Evolutionary conservation across 1,140 invertebrate species (phyloP), one percentile per base, ranked within the genome.

Genomic region (Polypedilum pembai): DNA sequence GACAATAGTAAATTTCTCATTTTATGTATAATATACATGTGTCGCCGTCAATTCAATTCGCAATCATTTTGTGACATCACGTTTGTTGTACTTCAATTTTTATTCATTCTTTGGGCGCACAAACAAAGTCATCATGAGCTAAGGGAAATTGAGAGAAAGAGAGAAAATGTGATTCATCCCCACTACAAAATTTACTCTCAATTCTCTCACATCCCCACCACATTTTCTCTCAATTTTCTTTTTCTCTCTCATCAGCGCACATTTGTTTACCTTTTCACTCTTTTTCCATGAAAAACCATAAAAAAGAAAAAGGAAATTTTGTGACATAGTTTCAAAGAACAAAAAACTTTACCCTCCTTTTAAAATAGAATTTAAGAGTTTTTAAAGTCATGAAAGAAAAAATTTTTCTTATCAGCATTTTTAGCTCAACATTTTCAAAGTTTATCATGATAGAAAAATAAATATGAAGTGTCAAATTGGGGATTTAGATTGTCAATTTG

Each of bases 1-100:
- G 45, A 56, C 45, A 56, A 56, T 56, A 56, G 45, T 56, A 56
- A 56, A 56, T 56, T 56, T 56, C 45, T 56, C 45, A 56, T 56
- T 56, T 56, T 56, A 56, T 56, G 45, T 56, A 56, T 56, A n/a
- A 56, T 56, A 12, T 56, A 56, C 45, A 56, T 56, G 45, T 56
- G 45, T 56, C 45, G 45, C 45, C 45, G 45, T 56, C 45, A 56
- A 56, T 56, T 56, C 45, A 56, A 56, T 56, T 56, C 45, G 45
- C 45, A 56, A 12, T 56, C 45, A 56, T 56, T 56, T 56, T 56
- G 45, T 56, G 45, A 56, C 45, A 56, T 56, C 45, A 56, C 45
- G 45, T 56, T 56, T 56, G 45, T 56, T 56, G 15, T 56, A 12
- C 45, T 56, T 56, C 45, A 56, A 56, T 56, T 56, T 56, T 56